Base-by-base conservation (phyloP, 2,888 invertebrate species). In the Physocephala rufipes region DNA sequence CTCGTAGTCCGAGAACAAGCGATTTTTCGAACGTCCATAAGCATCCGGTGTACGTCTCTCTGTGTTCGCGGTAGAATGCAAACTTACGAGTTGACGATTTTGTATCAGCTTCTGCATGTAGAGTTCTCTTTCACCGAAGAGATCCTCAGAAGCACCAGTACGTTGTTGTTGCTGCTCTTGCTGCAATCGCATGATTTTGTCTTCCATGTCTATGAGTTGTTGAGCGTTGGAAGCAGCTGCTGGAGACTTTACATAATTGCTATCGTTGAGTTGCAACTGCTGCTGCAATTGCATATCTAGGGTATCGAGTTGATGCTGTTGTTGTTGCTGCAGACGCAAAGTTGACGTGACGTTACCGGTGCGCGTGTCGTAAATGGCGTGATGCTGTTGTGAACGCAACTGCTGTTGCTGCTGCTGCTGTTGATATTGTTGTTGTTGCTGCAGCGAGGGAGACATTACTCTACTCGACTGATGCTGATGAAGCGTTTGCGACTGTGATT, bases 31-130 rank as follows among this genome's bases (percentile, higher is more conserved):
- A 74, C 93, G 87, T 1, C 94, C 93, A 80, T 95, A 95, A 15
- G 93, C 92, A 80, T 95, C 95, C 0, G 94, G 94, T 0, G 94
- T 94, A 76, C 94, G 88, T 76, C 94, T 89, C 82, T 95, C 94
- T 2, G 84, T 82, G 55, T 85, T 85, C 2, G 84, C 82, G 55
- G 85, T 85, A 5, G 82, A 79, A 73, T 82, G 78, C 24, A 77
- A 69, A 73, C 83, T 73, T 19, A 78, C 76, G 2, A 79, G 78
- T 55, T 80, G 82, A 19, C 84, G 81, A 64, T 84, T 83, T 51
- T 85, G 84, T 75, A 84, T 81, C n/a, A 84, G 73, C 78, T 84
- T 84, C 70, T 86, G 85, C 84, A 86, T 83, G 69, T 86, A 85
- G 3, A 86, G 76, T 72, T 86, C 86, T 0, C 84, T 78, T 63